A percentile compares a stretch with the other conserved stretches of the same genome.
These are phyloP conservation scores for Podotricha telesiphe DNA, from an alignment of 2,888 invertebrate species.

Conservation along the genomic window DNA sequence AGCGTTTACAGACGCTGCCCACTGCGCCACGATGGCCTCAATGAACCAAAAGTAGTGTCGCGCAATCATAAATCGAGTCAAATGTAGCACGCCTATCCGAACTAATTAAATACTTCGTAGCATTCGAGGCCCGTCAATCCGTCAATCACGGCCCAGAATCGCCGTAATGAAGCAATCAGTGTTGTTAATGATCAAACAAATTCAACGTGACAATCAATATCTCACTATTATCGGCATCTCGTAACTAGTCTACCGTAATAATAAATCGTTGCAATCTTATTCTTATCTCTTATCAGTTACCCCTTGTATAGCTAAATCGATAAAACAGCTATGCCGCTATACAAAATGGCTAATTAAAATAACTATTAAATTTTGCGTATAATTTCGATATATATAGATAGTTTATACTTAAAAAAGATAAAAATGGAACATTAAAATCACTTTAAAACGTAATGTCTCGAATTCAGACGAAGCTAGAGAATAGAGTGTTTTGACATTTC, in stretches of 20 bases:
- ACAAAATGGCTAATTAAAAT: too few species aligned
- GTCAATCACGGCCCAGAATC: slow-evolving; percentile 45
- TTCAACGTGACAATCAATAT: slow-evolving; percentile 46
- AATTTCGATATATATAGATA: too few species aligned
- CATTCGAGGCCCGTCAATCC: slow-evolving; percentile 36
- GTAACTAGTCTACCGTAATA: slow-evolving; percentile 27
- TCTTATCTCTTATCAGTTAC: slow-evolving; percentile 34
- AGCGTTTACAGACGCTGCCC: too few species aligned
- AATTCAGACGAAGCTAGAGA: too few species aligned
- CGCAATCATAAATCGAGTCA: slow-evolving; percentile 3
- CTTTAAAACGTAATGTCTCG: too few species aligned
- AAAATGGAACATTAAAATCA: too few species aligned
- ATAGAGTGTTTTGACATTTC: too few species aligned
- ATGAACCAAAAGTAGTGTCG: background rate
- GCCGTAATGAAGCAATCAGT: slow-evolving; percentile 47
- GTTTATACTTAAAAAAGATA: too few species aligned
- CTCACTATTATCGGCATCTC: slow-evolving; percentile 40
- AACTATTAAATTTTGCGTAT: too few species aligned
- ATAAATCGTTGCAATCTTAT: slow-evolving; percentile 39
- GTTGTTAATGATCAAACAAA: slow-evolving; percentile 46
- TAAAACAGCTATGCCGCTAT: background rate
- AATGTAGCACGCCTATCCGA: slow-evolving; percentile 17
- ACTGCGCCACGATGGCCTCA: too few species aligned
- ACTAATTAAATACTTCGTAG: slow-evolving; percentile 31
- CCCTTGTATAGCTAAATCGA: slow-evolving; percentile 14